Evolutionary conservation across 2,113 vertebrate genomes (phyloP).

Genomic region (Meles meles): DNA sequence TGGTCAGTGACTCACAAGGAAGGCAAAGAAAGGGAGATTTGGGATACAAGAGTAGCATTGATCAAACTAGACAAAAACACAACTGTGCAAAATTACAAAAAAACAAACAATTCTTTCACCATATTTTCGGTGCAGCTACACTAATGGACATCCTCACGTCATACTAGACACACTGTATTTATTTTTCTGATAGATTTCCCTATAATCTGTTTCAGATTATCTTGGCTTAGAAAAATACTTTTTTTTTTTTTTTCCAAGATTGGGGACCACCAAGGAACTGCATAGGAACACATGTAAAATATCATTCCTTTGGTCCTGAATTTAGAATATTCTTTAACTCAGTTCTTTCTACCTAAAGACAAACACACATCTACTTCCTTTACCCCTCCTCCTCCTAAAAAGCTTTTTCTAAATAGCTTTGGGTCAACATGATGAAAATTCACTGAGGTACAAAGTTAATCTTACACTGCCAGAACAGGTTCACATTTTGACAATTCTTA

Average conservation of each 20-base stretch:
- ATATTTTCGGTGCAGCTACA: not conserved
- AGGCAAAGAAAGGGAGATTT: constrained; percentile 18
- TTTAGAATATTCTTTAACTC: not conserved
- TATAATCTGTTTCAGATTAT: constrained; percentile 63
- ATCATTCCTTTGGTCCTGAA: not conserved
- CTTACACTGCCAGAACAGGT: not conserved
- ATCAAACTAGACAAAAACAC: constrained; percentile 63
- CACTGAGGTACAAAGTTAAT: constrained; percentile 7
- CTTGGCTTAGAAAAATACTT: constrained; percentile 63
- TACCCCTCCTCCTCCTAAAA: not conserved
- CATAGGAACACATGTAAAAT: not conserved
- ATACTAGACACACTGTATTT: constrained; percentile 37
- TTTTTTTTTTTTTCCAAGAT: not conserved
- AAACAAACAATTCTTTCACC: constrained; percentile 45
- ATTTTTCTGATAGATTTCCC: constrained; percentile 61
- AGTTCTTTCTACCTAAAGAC: not conserved
- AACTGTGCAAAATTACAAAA: constrained; percentile 58
- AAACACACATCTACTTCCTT: not conserved
- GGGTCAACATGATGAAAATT: not conserved
- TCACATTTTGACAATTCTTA: not conserved
- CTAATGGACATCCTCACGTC: constrained; percentile 37
- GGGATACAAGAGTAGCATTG: constrained; percentile 58
- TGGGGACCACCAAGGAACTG: constrained; percentile 33
- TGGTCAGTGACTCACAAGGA: constrained; percentile 41
- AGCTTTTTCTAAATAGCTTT: not conserved